These are phyloP conservation scores for Polia nebulosa DNA, from an alignment of 2,888 invertebrate species.

Conservation along the genomic window DNA sequence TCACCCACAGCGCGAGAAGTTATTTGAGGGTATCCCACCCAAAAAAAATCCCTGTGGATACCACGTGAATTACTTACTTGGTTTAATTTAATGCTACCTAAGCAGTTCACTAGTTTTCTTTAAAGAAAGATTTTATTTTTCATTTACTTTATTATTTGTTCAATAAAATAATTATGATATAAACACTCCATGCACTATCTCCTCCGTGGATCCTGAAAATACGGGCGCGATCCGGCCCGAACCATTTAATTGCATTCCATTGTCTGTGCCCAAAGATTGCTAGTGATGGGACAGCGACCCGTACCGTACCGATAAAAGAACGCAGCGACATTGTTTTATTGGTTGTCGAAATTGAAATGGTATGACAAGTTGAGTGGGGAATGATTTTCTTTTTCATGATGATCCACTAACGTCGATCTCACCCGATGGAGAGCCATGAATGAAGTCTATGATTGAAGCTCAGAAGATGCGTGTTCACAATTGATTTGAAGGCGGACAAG, in stretches of 20 bases:
- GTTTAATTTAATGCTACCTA: too few species aligned
- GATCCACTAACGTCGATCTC: not conserved
- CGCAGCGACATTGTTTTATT: constrained; percentile 6
- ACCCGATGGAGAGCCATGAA: too few species aligned
- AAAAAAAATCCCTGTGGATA: too few species aligned
- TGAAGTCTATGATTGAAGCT: not conserved
- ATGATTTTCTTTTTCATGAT: not conserved
- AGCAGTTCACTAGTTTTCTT: too few species aligned
- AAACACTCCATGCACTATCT: constrained; percentile 21
- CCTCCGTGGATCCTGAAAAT: constrained; percentile 38
- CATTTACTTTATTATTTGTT: too few species aligned
- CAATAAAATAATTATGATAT: too few species aligned
- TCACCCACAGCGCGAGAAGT: too few species aligned
- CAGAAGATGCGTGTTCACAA: too few species aligned
- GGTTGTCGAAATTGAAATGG: not conserved
- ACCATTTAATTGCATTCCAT: constrained; percentile 67
- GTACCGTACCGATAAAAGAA: constrained; percentile 12
- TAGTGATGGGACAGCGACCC: constrained; percentile 55
- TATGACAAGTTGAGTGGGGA: not conserved
- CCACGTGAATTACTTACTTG: too few species aligned
- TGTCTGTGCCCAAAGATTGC: constrained; percentile 62
- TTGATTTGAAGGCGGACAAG: too few species aligned
- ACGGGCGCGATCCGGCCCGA: constrained; percentile 50
- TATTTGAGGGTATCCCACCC: too few species aligned
- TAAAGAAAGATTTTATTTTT: too few species aligned